A percentile compares a stretch with the other conserved stretches of the same genome.
Conservation (phyloP, 1,140 invertebrate species). For the Idris sp. region DNA sequence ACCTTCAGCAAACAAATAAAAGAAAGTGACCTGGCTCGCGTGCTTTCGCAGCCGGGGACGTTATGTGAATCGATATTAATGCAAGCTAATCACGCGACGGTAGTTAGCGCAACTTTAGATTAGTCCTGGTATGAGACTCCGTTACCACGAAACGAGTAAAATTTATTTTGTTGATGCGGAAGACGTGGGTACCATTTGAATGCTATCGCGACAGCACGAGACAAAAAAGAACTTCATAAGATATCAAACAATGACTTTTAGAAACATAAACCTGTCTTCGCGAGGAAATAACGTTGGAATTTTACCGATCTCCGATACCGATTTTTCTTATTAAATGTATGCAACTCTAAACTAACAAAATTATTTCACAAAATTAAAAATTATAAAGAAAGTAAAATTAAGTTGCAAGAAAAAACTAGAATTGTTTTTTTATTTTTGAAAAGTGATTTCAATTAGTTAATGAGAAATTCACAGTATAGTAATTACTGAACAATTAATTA, state of each 20-base stretch:
- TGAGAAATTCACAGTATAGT: constrained; percentile 6
- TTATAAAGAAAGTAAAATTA: no score
- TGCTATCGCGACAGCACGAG: constrained; percentile 15
- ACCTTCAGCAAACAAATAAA: constrained; percentile 54
- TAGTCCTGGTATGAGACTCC: constrained; percentile 47
- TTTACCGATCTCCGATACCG: constrained; percentile 2
- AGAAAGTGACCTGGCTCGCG: constrained; percentile 62
- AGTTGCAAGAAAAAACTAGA: no score
- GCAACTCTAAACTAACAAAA: no score
- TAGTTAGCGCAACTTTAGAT: constrained; percentile 57
- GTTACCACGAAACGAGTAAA: constrained; percentile 58
- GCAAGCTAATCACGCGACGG: constrained; percentile 63
- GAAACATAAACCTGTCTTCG: constrained; percentile 13
- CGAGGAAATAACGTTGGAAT: constrained; percentile 15
- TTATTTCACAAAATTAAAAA: no score
- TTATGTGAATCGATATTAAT: constrained; percentile 66
- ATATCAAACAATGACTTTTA: constrained; percentile 35
- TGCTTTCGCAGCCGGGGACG: constrained; percentile 50
- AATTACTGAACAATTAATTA: constrained; percentile 30
- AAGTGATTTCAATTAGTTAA: constrained; percentile 21
- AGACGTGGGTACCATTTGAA: constrained; percentile 53
- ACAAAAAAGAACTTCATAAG: constrained; percentile 7
- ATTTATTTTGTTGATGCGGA: constrained; percentile 57
- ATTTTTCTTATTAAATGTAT: no score
- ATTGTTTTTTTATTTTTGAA: no score